phyloP scores from a whole-genome alignment of 2,113 vertebrate species.

The Chaetorhynchus papuensis region DNA sequence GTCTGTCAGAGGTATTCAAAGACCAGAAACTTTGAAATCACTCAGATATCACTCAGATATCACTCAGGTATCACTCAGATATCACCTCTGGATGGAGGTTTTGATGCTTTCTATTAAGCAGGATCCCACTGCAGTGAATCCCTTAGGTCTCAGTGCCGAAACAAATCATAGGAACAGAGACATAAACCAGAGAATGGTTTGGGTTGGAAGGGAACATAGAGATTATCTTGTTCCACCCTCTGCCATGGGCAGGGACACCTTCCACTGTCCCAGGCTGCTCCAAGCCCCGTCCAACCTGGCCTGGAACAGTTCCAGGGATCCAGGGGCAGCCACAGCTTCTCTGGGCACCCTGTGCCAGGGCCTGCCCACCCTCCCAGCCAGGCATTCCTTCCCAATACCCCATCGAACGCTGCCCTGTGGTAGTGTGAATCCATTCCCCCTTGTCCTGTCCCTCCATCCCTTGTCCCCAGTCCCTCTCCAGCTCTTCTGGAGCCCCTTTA shows the following conservation, averaged over 20 bases:
- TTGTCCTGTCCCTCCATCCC: fast-evolving
- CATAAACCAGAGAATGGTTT: neutral
- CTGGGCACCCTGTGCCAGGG: neutral
- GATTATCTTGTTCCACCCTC: fast-evolving
- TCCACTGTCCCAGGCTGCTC: fast-evolving
- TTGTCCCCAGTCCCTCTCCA: neutral
- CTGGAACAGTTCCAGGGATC: neutral
- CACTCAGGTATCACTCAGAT: neutral
- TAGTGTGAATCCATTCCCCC: neutral
- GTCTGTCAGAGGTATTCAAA: neutral
- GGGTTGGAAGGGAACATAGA: neutral
- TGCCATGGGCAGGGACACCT: neutral
- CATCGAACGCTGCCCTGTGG: fast-evolving
- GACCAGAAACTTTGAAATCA: neutral
- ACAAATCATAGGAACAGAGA: neutral
- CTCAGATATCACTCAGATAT: neutral
- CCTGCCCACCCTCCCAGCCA: fast-evolving
- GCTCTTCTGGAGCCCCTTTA: neutral
- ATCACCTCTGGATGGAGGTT: neutral
- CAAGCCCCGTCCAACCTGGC: fast-evolving
- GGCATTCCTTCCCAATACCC: neutral
- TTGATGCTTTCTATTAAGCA: slow-evolving; percentile 5
- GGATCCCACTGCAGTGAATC: neutral
- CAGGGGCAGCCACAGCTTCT: neutral
- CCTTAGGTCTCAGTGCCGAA: neutral